phyloP scores from a whole-genome alignment of 1,140 invertebrate species.

The Drosophila bifasciata region DNA sequence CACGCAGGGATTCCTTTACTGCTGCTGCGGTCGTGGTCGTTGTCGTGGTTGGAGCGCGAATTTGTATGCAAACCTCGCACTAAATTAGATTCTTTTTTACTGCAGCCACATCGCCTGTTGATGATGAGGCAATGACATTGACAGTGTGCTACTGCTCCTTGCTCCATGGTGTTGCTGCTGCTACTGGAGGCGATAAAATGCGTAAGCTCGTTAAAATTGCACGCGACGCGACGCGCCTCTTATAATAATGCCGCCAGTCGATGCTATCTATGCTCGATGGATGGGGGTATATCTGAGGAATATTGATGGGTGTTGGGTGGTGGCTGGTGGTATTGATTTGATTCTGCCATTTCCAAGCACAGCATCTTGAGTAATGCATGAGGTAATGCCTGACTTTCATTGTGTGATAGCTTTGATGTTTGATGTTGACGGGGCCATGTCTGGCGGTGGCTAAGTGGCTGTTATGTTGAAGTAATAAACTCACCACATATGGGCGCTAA shows the following conservation, averaged over 20 bases:
- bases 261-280: slow-evolving; percentile 11
- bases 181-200: slow-evolving; percentile 67
- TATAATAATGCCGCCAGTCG: slow-evolving; percentile 73
- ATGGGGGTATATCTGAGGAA: slow-evolving; percentile 1
- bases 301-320: too few relatives aligned
- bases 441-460: slow-evolving; percentile 43
- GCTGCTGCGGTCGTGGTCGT: slow-evolving; percentile 23
- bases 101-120: slow-evolving; percentile 66
- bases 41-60: slow-evolving; percentile 16
- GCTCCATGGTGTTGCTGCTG: slow-evolving; percentile 16
- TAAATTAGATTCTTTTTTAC: slow-evolving; percentile 83
- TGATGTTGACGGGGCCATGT: not conserved
- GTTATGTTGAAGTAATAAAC: slow-evolving; percentile 30
- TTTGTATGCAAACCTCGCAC: slow-evolving; percentile 83
- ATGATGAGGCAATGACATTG: slow-evolving; percentile 49
- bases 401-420: not conserved
- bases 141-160: slow-evolving; percentile 26
- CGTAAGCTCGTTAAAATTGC: slow-evolving; percentile 82
- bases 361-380: slow-evolving; percentile 49
- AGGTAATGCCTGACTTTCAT: slow-evolving; percentile 48
- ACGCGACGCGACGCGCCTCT: slow-evolving; percentile 71
- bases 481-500: slow-evolving; percentile 6
- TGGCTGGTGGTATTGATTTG: slow-evolving; percentile 68
- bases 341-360: slow-evolving; percentile 32
- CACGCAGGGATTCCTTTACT: slow-evolving; percentile 41